Percentiles rank a stretch among this genome's conserved stretches.
Evolutionary conservation across 2,888 invertebrate genomes (phyloP).

Genomic region (Ormyrus thymus): DNA sequence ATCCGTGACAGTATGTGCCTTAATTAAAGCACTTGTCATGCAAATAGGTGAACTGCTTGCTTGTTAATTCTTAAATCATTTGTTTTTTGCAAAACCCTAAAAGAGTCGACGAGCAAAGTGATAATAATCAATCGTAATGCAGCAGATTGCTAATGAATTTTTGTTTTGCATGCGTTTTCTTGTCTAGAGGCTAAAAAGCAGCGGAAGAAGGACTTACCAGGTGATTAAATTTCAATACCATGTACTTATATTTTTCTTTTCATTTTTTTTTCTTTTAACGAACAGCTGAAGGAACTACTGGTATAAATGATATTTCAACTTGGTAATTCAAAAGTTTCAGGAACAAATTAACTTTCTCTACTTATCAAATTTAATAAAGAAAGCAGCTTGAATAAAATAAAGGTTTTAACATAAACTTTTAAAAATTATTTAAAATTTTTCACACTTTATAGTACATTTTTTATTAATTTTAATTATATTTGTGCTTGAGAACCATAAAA

Average conservation of each 20-base stretch:
- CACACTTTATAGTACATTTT: conserved; percentile 9
- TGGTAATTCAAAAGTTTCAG: conserved; percentile 50
- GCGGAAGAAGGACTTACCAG: conserved; percentile 94
- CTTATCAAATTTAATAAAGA: conserved; percentile 51
- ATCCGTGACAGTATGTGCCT: neutral
- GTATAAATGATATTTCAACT: conserved; percentile 51
- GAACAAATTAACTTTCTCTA: conserved; percentile 46
- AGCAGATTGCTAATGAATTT: conserved; percentile 72
- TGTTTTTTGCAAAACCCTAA: conserved; percentile 44
- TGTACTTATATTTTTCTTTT: conserved; percentile 45
- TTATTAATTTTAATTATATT: conserved; percentile 31
- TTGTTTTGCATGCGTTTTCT: conserved; percentile 74
- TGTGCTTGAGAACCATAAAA: conserved; percentile 49
- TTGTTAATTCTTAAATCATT: conserved; percentile 39
- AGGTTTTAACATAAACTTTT: conserved; percentile 42
- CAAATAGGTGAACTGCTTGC: conserved; percentile 28
- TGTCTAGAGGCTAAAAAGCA: conserved; percentile 94
- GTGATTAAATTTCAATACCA: conserved; percentile 78
- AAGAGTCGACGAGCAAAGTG: conserved; percentile 47
- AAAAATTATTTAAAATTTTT: conserved; percentile 17
- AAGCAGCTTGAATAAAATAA: conserved; percentile 44
- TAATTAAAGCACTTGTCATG: neutral
- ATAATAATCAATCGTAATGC: conserved; percentile 54
- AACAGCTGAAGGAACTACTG: conserved; percentile 56
- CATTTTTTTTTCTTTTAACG: conserved; percentile 49